Percentiles rank a stretch among this genome's conserved stretches.
phyloP scores from a whole-genome alignment of 1,140 invertebrate genomes.

The Mamestra configurata region DNA sequence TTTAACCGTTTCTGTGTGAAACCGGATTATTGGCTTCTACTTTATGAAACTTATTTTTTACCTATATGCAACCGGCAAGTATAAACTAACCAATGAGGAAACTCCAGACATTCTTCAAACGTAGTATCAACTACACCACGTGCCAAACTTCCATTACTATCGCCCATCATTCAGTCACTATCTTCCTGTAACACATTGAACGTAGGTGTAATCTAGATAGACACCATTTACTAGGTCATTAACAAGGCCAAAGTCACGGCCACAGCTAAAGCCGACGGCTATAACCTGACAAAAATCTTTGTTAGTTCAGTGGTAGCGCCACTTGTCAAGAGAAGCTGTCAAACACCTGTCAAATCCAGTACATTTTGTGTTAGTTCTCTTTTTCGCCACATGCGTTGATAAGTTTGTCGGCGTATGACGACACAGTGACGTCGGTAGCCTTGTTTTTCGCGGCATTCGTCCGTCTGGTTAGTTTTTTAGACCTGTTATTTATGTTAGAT shows the following conservation, averaged over 20 bases:
- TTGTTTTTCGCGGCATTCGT: slow-evolving; percentile 3
- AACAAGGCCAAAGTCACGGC: slow-evolving; percentile 51
- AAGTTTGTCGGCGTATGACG: slow-evolving; percentile 12
- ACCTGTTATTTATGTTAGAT: not conserved
- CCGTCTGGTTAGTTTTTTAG: not conserved
- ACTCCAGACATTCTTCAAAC: not conserved
- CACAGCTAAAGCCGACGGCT: slow-evolving; percentile 1
- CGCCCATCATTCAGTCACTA: slow-evolving; percentile 1
- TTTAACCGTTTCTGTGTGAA: too few relatives aligned
- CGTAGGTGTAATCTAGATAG: slow-evolving; percentile 17
- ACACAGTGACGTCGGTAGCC: slow-evolving; percentile 7
- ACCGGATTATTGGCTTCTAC: too few relatives aligned
- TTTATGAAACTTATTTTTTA: too few relatives aligned
- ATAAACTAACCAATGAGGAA: not conserved
- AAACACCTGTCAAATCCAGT: not conserved
- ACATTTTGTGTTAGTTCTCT: not conserved
- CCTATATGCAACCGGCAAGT: too few relatives aligned
- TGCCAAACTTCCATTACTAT: slow-evolving; percentile 1
- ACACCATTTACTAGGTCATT: slow-evolving; percentile 28
- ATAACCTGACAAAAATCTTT: not conserved
- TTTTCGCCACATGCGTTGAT: not conserved
- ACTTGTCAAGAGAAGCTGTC: not conserved
- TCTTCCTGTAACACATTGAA: not conserved
- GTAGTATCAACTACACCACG: not conserved
- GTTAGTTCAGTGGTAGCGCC: not conserved